Evolutionary conservation across 2,113 vertebrate species (phyloP), one percentile per base, ranked within the genome.

Genomic region (Megaleporinus macrocephalus): DNA sequence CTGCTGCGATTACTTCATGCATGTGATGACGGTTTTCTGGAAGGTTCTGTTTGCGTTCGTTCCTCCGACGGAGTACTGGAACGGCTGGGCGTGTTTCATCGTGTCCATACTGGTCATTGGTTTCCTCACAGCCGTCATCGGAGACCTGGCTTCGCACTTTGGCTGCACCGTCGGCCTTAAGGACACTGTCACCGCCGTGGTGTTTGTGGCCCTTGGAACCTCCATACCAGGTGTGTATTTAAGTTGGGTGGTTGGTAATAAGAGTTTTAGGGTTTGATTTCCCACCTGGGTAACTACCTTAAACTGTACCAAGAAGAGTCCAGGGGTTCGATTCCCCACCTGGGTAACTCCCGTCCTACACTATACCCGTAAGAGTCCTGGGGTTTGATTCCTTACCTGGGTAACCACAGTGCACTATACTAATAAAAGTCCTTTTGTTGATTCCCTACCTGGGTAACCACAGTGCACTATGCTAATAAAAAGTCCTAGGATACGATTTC

Each of bases 121-220:
- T 15, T 0, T 97, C 27, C 92, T 97, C 73, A 98, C 96, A 0
- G 96, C 97, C 44, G 53, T 98, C 79, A 97, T 98, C 1, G 96
- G 96, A 3, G 97, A 98, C 89, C 90, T 98, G 13, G 97, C 97
- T n/a, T 97, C 96, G 24, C 96, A 98, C 87, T 98, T 98, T 5
- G 97, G 97, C 89, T 98, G 97, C 92, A 97, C 97, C 0, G 93
- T 98, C 0, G 96, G 96, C 66, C 93, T 98, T 77, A 95, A 94
- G 88, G 97, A 98, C 91, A 91, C 93, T 0, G 97, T 98, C 84
- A 98, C 96, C 0, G 97, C 97, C 0, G 96, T 98, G 15, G 96
- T 98, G 84, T 97, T 98, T 62, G 97, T 98, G 49, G 96, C 97
- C 16, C 91, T 98, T 78, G 97, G 97, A 71, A 98, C 97, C 4